Base-by-base conservation (phyloP, 2,797 vertebrate genomes). In the Petrocephalus sullivani region DNA sequence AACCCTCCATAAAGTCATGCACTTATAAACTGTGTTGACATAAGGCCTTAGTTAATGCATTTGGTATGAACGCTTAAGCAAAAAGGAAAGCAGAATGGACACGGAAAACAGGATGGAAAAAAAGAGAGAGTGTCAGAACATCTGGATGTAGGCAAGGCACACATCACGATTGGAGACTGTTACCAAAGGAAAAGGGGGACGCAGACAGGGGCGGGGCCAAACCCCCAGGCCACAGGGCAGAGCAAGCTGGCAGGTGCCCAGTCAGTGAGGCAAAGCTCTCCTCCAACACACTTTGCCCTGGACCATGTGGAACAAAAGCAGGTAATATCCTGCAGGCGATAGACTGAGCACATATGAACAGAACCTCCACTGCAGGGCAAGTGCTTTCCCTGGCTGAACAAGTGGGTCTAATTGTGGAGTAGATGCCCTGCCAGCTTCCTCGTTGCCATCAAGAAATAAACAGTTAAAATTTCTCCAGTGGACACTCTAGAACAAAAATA, bases 311-410 rank as follows among this genome's bases (percentile, higher is more conserved):
- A 89, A 90, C 86, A 91, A 89, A 51, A 89, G 41, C 64, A 81
- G 54, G 87, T 86, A 88, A 90, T 84, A 88, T 90, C 88, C 89
- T 88, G 83, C 88, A 87, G 19, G 37, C n/a, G 89, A 91, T 87
- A 88, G 89, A 90, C 88, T 60, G 89, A 92, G 92, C 67, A 41
- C 16, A 53, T 89, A 90, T 57, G 86, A 87, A 71, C 64, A 71
- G 64, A 71, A 92, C 90, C 89, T 90, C 88, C 87, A 92, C 71
- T 84, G 89, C 86, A 87, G 89, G 87, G 89, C 89, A 90, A 90
- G 91, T 89, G 89, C 92, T 92, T 90, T n/a, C 90, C 88, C 91
- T 91, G 91, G 91, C 91, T 91, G 83, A 49, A 71, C 28, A 71
- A 67, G 23, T 67, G 61, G 61, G 61, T 78, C 71, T 84, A 14